Percentiles rank a stretch among this genome's conserved stretches.
Conservation (phyloP, 2,888 invertebrate genomes). For the Linyphia triangularis region DNA sequence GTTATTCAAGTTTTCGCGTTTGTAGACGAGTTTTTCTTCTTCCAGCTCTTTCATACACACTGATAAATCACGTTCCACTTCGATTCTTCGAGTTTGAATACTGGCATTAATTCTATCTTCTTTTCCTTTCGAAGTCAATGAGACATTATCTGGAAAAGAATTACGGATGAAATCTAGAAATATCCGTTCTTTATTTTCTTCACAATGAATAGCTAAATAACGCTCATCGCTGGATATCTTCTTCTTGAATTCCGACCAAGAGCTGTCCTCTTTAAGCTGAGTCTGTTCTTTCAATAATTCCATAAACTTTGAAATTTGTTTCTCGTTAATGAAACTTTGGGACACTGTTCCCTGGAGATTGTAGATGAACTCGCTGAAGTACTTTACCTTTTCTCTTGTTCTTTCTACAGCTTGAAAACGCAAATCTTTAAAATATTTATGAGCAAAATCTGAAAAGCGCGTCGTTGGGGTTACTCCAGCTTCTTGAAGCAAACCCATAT, state of each 20-base stretch:
- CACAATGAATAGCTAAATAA: slow-evolving; percentile 9
- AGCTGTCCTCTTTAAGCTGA: neutral
- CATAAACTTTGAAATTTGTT: slow-evolving; percentile 3
- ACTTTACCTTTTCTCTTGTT: slow-evolving; percentile 6
- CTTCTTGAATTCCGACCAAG: slow-evolving; percentile 34
- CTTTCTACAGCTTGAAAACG: slow-evolving; percentile 50
- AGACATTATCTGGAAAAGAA: neutral
- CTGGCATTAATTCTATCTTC: slow-evolving; percentile 12
- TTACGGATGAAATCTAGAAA: slow-evolving; percentile 20
- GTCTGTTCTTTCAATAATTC: slow-evolving; percentile 40
- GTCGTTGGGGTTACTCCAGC: slow-evolving; percentile 12
- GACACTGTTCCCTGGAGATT: neutral
- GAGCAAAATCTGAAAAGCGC: slow-evolving; percentile 33
- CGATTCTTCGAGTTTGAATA: slow-evolving; percentile 6
- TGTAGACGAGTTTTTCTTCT: slow-evolving; percentile 13
- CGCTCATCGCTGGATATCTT: slow-evolving; percentile 20
- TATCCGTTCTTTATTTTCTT: neutral
- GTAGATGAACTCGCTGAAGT: slow-evolving; percentile 16
- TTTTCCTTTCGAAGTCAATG: neutral
- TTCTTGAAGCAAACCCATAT: slow-evolving; percentile 15
- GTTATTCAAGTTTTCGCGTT: neutral
- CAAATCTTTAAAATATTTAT: slow-evolving; percentile 7
- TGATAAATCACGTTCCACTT: slow-evolving; percentile 29
- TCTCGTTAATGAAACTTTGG: neutral
- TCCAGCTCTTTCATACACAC: slow-evolving; percentile 10